Percentiles rank a stretch among this genome's conserved stretches.
These are phyloP conservation scores for Hybognathus amarus DNA, from an alignment of 2,797 vertebrate genomes.

Conservation along the genomic window DNA sequence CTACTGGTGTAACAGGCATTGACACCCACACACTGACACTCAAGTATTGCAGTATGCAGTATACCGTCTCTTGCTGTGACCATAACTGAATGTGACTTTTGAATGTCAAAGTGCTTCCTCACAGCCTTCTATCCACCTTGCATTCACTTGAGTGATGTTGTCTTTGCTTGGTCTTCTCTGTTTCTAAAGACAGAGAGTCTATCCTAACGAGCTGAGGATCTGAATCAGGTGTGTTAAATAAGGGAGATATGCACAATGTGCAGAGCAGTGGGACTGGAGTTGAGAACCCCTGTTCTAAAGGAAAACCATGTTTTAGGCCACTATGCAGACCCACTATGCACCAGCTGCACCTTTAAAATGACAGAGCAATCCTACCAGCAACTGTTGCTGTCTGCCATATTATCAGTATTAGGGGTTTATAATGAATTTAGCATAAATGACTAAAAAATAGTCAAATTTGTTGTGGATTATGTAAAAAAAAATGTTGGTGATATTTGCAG, in stretches of 20 bases:
- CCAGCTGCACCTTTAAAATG: neutral
- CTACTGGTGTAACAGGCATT: slow-evolving; percentile 6
- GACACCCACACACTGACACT: slow-evolving; percentile 74
- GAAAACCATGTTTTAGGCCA: neutral
- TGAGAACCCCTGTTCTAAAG: no score
- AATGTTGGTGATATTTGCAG: no score
- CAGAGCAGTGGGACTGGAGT: no score
- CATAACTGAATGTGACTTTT: slow-evolving; percentile 21
- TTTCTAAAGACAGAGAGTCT: no score
- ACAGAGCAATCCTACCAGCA: neutral
- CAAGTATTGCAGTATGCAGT: slow-evolving; percentile 71
- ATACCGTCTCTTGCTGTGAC: slow-evolving; percentile 10
- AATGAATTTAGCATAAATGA: neutral
- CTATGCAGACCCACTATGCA: neutral
- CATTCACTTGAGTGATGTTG: neutral
- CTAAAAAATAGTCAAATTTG: no score
- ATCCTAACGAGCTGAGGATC: no score
- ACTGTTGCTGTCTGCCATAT: neutral
- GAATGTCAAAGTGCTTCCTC: slow-evolving; percentile 10
- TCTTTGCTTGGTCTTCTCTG: neutral
- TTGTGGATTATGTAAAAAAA: no score
- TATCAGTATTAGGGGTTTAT: neutral
- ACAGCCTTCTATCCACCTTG: neutral
- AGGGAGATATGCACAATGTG: no score
- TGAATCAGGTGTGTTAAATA: no score